phyloP scores from a whole-genome alignment of 2,113 vertebrate genomes.

The Casuarius casuarius region DNA sequence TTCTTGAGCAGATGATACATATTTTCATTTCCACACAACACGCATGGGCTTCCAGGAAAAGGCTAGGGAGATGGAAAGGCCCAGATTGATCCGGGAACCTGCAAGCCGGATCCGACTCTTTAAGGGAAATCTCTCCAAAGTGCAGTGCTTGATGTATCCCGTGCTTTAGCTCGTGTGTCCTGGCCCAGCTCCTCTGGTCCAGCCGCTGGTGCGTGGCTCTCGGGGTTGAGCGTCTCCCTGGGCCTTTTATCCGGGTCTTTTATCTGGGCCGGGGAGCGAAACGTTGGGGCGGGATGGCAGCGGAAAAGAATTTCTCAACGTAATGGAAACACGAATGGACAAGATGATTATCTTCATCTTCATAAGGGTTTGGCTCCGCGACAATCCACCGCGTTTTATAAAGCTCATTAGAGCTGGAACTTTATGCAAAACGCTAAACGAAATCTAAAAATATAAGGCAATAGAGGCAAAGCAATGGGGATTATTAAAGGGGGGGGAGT shows the following conservation, averaged over 20 bases:
- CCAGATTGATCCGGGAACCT: not conserved
- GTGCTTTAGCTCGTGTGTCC: not conserved
- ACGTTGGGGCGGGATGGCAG: not conserved
- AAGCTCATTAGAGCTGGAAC: constrained; percentile 74
- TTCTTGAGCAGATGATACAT: not conserved
- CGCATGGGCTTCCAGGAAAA: not conserved
- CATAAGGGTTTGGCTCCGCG: constrained; percentile 65
- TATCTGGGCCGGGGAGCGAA: constrained; percentile 8
- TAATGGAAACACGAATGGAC: constrained; percentile 71
- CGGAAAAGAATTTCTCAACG: constrained; percentile 44
- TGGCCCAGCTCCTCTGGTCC: accelerated
- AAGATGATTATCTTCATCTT: constrained; percentile 76
- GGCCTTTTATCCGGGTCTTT: no score
- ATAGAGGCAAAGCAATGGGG: constrained; percentile 71
- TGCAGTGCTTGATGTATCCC: not conserved
- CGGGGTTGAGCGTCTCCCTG: not conserved
- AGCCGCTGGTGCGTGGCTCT: accelerated
- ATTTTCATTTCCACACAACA: not conserved
- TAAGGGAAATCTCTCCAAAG: not conserved
- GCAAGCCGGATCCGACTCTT: not conserved
- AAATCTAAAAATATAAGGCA: constrained; percentile 76
- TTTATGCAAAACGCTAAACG: constrained; percentile 70
- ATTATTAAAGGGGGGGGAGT: constrained; percentile 68
- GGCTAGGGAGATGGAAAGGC: not conserved
- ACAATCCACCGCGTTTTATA: constrained; percentile 73